Conservation (phyloP, 53 echinoderm and acorn worm species). For the Zoroaster sp. region DNA sequence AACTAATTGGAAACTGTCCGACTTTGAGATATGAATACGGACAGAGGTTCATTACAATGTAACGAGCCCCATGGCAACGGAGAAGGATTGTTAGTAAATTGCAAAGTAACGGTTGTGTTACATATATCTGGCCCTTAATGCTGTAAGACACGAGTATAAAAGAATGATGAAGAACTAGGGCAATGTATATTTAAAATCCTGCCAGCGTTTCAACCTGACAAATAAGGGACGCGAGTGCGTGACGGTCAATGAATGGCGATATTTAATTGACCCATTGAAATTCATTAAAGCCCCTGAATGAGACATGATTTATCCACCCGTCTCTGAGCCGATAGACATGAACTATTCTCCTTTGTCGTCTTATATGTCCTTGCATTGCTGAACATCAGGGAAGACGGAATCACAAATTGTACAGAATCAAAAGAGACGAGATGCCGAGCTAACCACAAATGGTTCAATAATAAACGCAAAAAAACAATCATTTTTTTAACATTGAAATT, state of each 20-base stretch:
- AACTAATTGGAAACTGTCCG: too few relatives aligned
- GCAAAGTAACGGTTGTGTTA: too few relatives aligned
- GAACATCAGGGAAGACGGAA: not conserved
- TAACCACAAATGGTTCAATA: too few relatives aligned
- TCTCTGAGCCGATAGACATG: not conserved
- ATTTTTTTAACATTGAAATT: not conserved
- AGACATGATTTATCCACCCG: not conserved
- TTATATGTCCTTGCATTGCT: not conserved
- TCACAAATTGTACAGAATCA: too few relatives aligned
- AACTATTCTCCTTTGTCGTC: not conserved
- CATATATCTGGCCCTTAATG: too few relatives aligned
- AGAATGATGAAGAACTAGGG: not conserved
- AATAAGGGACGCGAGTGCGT: not conserved
- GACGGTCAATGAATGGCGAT: not conserved
- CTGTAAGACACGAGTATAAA: too few relatives aligned
- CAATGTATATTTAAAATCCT: not conserved
- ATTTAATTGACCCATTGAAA: slow-evolving; percentile 37
- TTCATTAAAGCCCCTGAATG: not conserved
- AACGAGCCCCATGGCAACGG: too few relatives aligned
- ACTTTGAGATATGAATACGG: too few relatives aligned
- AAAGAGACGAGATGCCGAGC: too few relatives aligned
- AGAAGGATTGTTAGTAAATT: too few relatives aligned
- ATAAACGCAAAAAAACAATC: too few relatives aligned
- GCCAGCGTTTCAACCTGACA: not conserved
- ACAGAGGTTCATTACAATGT: too few relatives aligned